phyloP scores from a whole-genome alignment of 2,797 vertebrate genomes.

The Discoglossus pictus region DNA sequence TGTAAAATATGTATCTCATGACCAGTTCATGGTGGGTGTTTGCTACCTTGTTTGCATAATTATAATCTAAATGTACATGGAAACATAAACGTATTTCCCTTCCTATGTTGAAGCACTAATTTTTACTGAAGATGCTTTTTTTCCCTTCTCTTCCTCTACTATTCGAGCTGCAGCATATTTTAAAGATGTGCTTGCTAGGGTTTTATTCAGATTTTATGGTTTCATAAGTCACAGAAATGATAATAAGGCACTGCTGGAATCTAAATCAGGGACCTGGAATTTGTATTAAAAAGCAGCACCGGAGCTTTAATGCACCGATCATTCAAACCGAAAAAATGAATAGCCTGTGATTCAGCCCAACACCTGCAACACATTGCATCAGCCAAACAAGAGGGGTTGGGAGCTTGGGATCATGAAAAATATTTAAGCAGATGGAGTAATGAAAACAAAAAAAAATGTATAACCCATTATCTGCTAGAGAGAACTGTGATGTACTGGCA shows the following conservation, averaged over 20 bases:
- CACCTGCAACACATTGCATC: constrained; percentile 11
- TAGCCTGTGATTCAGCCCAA: not conserved
- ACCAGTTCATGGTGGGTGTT: constrained; percentile 41
- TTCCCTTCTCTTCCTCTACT: constrained; percentile 13
- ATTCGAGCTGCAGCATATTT: constrained; percentile 39
- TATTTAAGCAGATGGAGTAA: constrained; percentile 34
- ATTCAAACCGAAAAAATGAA: constrained; percentile 25
- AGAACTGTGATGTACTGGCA: not conserved
- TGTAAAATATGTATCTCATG: constrained; percentile 35
- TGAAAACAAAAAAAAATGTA: constrained; percentile 4
- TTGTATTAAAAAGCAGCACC: constrained; percentile 1
- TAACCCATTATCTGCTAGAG: constrained; percentile 33
- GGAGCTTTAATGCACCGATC: not conserved
- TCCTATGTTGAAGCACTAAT: constrained; percentile 23
- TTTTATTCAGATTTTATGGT: constrained; percentile 49
- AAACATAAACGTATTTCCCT: constrained; percentile 41
- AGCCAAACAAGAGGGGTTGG: no score
- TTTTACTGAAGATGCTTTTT: constrained; percentile 26
- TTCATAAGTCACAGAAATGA: constrained; percentile 48
- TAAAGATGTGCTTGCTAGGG: constrained; percentile 35
- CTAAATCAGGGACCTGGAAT: constrained; percentile 26
- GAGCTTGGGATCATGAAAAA: constrained; percentile 5
- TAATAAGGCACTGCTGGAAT: constrained; percentile 42
- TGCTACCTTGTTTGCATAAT: constrained; percentile 31
- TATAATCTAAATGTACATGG: constrained; percentile 44